Conservation (phyloP, 2,888 invertebrate genomes). For the Mantis religiosa region DNA sequence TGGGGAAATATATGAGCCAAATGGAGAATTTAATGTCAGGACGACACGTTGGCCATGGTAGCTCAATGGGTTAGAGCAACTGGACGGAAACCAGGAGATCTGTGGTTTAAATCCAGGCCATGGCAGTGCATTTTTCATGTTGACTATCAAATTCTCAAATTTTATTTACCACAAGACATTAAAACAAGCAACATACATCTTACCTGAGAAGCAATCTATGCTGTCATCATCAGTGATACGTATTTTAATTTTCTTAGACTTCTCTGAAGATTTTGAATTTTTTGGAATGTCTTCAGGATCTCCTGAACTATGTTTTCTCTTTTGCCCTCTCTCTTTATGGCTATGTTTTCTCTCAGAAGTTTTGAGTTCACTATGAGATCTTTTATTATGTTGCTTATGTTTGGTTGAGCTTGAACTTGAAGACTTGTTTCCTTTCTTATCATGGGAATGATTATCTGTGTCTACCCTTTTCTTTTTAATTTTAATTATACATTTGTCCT, state of each 20-base stretch:
- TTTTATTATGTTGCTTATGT: neutral
- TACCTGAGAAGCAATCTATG: conserved; percentile 66
- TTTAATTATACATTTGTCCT: neutral
- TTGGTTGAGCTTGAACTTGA: neutral
- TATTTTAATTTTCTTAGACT: conserved; percentile 37
- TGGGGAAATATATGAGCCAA: no score
- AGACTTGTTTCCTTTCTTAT: neutral
- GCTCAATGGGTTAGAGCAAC: no score
- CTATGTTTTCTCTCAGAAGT: neutral
- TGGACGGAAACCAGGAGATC: no score
- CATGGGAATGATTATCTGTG: neutral
- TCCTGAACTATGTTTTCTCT: neutral
- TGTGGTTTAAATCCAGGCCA: no score
- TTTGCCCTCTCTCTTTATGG: neutral
- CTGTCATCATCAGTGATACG: conserved; percentile 52
- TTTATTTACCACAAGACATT: neutral
- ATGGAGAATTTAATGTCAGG: no score
- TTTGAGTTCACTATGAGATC: neutral
- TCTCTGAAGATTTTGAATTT: conserved; percentile 14
- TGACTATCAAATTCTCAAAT: no score
- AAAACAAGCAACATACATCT: conserved; percentile 22
- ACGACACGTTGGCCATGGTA: no score
- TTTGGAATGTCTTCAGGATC: neutral
- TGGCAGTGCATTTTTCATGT: no score
- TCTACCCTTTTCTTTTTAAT: neutral